phyloP scores from a whole-genome alignment of 2,113 vertebrate genomes.

The Sphyrna mokarran region DNA sequence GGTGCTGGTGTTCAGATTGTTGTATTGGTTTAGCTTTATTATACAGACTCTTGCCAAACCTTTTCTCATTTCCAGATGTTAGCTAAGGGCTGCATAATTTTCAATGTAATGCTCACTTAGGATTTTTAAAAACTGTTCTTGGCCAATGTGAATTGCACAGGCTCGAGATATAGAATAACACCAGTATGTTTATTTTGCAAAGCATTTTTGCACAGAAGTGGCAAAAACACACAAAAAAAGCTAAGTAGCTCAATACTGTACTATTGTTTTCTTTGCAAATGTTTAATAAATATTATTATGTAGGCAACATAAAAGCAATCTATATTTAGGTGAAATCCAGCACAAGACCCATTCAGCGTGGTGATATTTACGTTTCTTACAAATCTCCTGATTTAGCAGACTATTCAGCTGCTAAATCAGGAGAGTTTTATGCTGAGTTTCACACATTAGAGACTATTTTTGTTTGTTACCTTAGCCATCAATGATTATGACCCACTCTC shows the following conservation, averaged over 20 bases:
- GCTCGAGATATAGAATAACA: too few relatives aligned
- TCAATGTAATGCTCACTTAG: neutral
- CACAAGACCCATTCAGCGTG: neutral
- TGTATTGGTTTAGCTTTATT: neutral
- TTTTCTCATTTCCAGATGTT: slow-evolving; percentile 8
- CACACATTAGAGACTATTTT: neutral
- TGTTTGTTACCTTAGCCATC: neutral
- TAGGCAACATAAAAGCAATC: neutral
- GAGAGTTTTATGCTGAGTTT: neutral
- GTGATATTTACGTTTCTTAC: neutral
- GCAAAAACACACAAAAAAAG: neutral
- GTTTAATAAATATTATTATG: neutral
- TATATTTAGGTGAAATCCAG: neutral
- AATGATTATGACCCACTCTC: neutral
- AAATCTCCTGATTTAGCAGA: too few relatives aligned
- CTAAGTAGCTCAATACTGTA: neutral
- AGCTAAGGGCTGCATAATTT: neutral
- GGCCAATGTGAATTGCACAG: neutral
- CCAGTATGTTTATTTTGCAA: neutral
- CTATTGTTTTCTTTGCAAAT: neutral
- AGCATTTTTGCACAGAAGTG: neutral
- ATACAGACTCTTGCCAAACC: neutral
- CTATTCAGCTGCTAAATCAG: slow-evolving; percentile 1
- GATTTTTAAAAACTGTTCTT: neutral
- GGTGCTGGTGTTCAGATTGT: neutral